Evolutionary conservation across 2,888 invertebrate species (phyloP).

Genomic region (Eurois occulta): DNA sequence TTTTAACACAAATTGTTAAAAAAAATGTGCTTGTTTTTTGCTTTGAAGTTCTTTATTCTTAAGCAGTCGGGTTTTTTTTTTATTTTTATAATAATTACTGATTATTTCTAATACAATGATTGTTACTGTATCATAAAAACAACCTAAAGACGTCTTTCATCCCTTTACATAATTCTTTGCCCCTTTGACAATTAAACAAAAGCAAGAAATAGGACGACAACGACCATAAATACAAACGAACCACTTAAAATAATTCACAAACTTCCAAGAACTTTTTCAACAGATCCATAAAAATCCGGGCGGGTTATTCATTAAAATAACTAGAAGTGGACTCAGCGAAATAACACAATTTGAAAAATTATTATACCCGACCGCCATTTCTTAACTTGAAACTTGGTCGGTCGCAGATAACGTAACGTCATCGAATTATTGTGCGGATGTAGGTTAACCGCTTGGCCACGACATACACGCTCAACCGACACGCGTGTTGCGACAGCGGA

Average conservation of each 20-base stretch:
- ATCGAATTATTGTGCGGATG: slow-evolving; percentile 58
- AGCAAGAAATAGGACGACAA: slow-evolving; percentile 11
- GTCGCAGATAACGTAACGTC: slow-evolving; percentile 58
- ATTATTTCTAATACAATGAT: neutral
- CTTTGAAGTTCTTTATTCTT: too few relatives aligned
- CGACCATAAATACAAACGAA: slow-evolving; percentile 40
- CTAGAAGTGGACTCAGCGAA: slow-evolving; percentile 72
- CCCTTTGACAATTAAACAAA: slow-evolving; percentile 14
- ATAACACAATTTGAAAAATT: slow-evolving; percentile 78
- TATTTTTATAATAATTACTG: too few relatives aligned
- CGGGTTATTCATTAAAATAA: slow-evolving; percentile 77
- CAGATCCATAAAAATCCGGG: slow-evolving; percentile 66
- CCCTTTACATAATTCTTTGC: neutral
- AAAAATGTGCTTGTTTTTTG: too few relatives aligned
- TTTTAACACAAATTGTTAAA: too few relatives aligned
- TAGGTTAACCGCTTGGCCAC: slow-evolving; percentile 28
- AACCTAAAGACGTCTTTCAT: neutral
- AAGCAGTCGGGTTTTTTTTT: too few relatives aligned
- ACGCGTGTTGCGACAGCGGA: neutral
- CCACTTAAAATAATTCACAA: slow-evolving; percentile 52
- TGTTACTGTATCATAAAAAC: too few relatives aligned
- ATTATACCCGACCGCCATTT: slow-evolving; percentile 69
- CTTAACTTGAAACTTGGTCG: slow-evolving; percentile 61
- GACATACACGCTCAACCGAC: neutral
- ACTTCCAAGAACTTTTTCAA: slow-evolving; percentile 63